Evolutionary conservation across 1,140 invertebrate genomes (phyloP), one percentile per base, ranked within the genome.

Genomic region (Drosophila eugracilis): DNA sequence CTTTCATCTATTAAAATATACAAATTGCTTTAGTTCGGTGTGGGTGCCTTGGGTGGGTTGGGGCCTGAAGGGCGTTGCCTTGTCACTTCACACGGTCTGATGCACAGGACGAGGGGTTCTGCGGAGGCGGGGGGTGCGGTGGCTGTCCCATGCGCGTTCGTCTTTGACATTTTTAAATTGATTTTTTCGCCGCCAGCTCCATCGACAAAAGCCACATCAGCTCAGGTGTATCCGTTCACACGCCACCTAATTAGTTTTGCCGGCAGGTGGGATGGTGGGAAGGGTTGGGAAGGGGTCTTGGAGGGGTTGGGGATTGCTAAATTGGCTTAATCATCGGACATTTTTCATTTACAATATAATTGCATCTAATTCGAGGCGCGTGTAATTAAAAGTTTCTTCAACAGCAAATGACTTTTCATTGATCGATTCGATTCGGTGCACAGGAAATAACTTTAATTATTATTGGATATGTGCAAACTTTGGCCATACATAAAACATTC

Each of bases 151-250:
- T 53, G 41, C 60, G 65, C 65, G 47, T 19, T 62, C 48, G 66
- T 73, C 78, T 81, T 83, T 83, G 78, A 76, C 73, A 80, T 67
- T 85, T 86, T 86, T 62, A 80, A 85, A 85, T 80, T 79, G 80
- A 85, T 86, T 86, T 88, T 75, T 66, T 63, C 62, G 39, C 53
- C 39, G 45, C 52, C 44, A 39, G 30, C 72, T 55, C 42, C 39
- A 30, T 58, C 32, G 49, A 63, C 54, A 69, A 73, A 84, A 53
- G 81, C 77, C 83, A 88, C 81, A 81, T 81, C 77, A 81, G 74
- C 77, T 79, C 83, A 86, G 83, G 81, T 86, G 83, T 71, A 62
- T 75, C 48, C 36, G 63, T 81, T 86, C 81, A 66, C 83, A 86
- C 62, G 77, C 62, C 54, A 50, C 59, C 54, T 81, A 85, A 85